These are phyloP conservation scores for Linepithema humile DNA, from an alignment of 1,140 invertebrate species.

Conservation along the genomic window DNA sequence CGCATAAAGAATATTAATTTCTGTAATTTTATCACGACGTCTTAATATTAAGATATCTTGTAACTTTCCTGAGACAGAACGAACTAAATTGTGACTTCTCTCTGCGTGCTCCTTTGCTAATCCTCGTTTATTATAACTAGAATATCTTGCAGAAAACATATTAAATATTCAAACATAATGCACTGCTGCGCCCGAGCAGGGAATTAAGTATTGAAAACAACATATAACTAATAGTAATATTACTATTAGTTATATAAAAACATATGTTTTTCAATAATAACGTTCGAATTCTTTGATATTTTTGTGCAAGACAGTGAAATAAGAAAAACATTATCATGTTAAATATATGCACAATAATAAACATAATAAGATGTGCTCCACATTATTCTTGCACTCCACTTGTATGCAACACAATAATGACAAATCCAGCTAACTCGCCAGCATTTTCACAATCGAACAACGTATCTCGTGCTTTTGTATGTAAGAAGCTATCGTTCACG, in stretches of 20 bases:
- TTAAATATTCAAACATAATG: constrained; percentile 1
- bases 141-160: too few species aligned
- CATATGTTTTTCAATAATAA: too few species aligned
- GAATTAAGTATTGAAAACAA: neutral
- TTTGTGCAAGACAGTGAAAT: constrained; percentile 19
- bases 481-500: constrained; percentile 14
- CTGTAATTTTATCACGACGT: neutral
- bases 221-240: too few species aligned
- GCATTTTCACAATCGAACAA: constrained; percentile 5
- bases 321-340: constrained; percentile 4
- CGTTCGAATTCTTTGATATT: too few species aligned
- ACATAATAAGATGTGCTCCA: neutral
- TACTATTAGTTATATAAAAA: too few species aligned
- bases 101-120: neutral
- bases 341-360: neutral
- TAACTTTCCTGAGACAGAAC: neutral
- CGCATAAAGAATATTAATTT: neutral
- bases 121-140: neutral
- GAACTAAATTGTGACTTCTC: constrained; percentile 22
- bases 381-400: neutral
- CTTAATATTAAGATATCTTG: neutral
- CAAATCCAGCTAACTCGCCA: constrained; percentile 20
- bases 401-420: neutral
- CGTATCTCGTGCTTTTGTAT: neutral
- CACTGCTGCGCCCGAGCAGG: neutral